Evolutionary conservation across 2,113 vertebrate genomes (phyloP).

Genomic region (Symphodus melops): DNA sequence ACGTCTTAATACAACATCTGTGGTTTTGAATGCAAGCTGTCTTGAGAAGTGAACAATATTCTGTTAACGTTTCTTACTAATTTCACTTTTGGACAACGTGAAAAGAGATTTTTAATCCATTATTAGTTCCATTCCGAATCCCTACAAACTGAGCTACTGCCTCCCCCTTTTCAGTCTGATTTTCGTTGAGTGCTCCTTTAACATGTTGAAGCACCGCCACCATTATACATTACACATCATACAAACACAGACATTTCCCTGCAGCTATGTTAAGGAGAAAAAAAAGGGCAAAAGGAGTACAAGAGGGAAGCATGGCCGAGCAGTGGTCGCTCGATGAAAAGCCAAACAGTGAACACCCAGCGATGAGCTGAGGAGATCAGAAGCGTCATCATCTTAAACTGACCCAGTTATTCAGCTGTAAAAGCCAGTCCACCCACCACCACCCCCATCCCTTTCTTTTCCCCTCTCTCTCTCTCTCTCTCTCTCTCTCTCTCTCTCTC

Average conservation of each 20-base stretch:
- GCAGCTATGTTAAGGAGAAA: neutral
- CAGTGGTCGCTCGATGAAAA: slow-evolving; percentile 46
- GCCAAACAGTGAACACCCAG: slow-evolving; percentile 45
- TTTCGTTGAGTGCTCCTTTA: no score
- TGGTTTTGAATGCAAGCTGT: no score
- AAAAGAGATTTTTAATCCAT: no score
- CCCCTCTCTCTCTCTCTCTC: neutral
- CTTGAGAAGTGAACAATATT: no score
- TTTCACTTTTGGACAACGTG: no score
- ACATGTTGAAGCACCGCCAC: no score
- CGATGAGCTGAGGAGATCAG: slow-evolving; percentile 65
- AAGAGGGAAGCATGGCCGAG: slow-evolving; percentile 8
- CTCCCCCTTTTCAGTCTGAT: no score
- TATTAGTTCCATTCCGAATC: no score
- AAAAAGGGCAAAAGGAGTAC: neutral
- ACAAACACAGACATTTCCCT: slow-evolving; percentile 3
- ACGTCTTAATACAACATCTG: no score
- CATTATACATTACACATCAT: neutral
- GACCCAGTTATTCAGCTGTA: slow-evolving; percentile 80
- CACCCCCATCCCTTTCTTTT: slow-evolving; percentile 6
- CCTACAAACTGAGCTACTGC: no score
- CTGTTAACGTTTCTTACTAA: no score
- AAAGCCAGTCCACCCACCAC: slow-evolving; percentile 37
- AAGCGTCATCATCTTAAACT: slow-evolving; percentile 70
- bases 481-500: neutral